phyloP scores from a whole-genome alignment of 1,140 invertebrate species.

The Diuraphis noxia region DNA sequence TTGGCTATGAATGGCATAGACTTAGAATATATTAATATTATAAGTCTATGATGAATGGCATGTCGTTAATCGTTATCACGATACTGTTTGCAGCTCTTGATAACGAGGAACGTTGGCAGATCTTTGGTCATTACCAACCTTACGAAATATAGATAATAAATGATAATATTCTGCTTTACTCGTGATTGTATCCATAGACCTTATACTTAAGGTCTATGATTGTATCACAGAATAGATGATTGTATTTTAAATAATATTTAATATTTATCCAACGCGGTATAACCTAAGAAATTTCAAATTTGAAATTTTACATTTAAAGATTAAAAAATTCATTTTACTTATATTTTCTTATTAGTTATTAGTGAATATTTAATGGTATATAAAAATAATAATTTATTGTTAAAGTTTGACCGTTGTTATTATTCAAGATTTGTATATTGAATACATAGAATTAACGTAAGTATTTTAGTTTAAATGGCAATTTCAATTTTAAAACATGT shows the following conservation, averaged over 20 bases:
- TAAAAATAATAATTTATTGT: background rate
- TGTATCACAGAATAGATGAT: no score
- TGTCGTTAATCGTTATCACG: background rate
- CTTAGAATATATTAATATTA: no score
- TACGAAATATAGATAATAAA: no score
- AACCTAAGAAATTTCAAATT: background rate
- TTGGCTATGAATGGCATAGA: no score
- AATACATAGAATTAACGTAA: background rate
- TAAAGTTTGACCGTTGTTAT: background rate
- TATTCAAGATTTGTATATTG: background rate
- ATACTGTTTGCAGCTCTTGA: background rate
- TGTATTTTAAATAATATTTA: no score
- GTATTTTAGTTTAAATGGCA: background rate
- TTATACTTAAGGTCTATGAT: no score
- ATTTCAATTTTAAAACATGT: background rate
- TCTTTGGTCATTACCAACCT: background rate
- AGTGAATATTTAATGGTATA: background rate
- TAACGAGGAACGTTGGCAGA: background rate
- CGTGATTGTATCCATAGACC: no score
- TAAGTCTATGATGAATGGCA: no score
- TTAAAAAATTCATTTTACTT: no score
- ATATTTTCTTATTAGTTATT: no score
- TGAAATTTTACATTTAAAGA: no score
- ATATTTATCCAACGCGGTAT: background rate
- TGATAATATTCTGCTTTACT: no score